Evolutionary conservation across 2,888 invertebrate species (phyloP), one percentile per base, ranked within the genome.

Genomic region (Eupithecia subfuscata): DNA sequence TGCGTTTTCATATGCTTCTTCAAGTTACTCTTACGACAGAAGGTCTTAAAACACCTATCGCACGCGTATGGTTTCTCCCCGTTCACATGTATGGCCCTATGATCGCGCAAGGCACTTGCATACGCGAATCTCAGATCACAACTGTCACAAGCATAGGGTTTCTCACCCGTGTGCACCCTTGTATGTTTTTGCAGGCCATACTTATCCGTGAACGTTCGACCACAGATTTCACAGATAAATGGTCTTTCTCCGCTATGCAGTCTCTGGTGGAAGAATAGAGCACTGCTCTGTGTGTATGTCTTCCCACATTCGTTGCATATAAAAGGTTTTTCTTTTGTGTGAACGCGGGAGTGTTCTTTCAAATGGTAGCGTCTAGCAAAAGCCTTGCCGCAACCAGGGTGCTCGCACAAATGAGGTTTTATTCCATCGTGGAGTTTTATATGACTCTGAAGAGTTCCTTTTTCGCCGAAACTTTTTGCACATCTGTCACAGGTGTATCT

Each of bases 281-380:
- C 71, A 69, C 75, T 75, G 9, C 71, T 60, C 16, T 76, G 73
- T 6, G 73, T 67, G 60, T 73, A 76, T 0, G 63, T 56, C 16
- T 70, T 73, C n/a, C 37, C 48, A 56, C 75, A 76, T 8, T 22
- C 70, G 14, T 34, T n/a, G 60, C 75, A 75, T 0, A 56, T 67
- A 37, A 70, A 75, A 4, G 75, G 75, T 56, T 72, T 72, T 18
- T 75, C 75, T 2, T 72, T 72, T 0, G 75, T 75, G 65, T 75
- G 75, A 3, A 75, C 71, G 1, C 71, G 60, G 4, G 18, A 34
- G 12, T 68, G 68, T 25, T 68, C 68, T 16, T 68, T 68, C 40
- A 68, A 16, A 22, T 68, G 68, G 43, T 68, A 68, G 11, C 68
- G 37, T 4, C 68, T 40, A 1, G 68, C 68, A 25, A 68, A 68